phyloP scores from a whole-genome alignment of 2,888 invertebrate species.

The Margaritifera margaritifera region DNA sequence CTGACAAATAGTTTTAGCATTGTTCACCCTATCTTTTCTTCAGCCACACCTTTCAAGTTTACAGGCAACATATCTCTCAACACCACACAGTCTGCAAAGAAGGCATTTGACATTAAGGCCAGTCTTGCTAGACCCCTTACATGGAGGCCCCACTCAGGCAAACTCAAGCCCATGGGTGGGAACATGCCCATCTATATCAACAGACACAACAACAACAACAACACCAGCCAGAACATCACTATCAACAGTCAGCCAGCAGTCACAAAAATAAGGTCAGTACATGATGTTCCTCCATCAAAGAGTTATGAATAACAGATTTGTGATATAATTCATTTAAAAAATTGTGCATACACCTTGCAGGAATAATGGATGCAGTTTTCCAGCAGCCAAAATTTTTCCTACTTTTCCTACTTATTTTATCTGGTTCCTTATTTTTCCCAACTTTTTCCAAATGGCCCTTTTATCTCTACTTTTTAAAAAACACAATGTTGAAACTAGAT shows the following conservation, averaged over 20 bases:
- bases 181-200: conserved; percentile 5
- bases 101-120: conserved; percentile 64
- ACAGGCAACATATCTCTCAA: conserved; percentile 45
- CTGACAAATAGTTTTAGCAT: too few relatives aligned
- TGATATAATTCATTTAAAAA: too few relatives aligned
- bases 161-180: conserved; percentile 56
- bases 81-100: conserved; percentile 42
- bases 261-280: neutral
- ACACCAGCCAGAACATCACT: conserved; percentile 19
- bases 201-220: conserved; percentile 7
- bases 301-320: too few relatives aligned
- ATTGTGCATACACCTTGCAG: too few relatives aligned
- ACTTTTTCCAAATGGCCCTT: too few relatives aligned
- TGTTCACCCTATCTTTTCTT: conserved; percentile 3
- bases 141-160: conserved; percentile 67
- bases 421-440: too few relatives aligned
- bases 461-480: too few relatives aligned
- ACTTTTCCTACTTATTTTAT: too few relatives aligned
- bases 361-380: too few relatives aligned
- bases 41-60: conserved; percentile 61
- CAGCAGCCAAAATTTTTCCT: too few relatives aligned
- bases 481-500: too few relatives aligned
- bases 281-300: too few relatives aligned
- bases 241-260: conserved; percentile 13
- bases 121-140: conserved; percentile 64